Evolutionary conservation across 2,888 invertebrate species (phyloP).

Genomic region (Acronicta alni): DNA sequence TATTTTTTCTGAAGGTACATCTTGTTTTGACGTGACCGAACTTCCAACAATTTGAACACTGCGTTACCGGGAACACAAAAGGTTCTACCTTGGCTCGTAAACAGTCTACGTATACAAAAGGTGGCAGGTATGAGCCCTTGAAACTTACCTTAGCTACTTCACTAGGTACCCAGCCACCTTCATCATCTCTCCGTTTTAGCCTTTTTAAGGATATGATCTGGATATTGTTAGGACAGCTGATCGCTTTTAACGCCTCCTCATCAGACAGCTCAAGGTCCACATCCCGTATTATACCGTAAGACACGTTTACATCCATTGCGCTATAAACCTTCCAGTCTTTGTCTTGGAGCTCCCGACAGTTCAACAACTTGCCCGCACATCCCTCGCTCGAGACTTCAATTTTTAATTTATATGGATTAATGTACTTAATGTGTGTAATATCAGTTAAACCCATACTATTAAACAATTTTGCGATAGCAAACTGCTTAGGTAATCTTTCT

Average conservation of each 20-base stretch:
- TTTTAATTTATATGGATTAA: too few species aligned
- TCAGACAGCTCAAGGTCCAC: slow-evolving; percentile 21
- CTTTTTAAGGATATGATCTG: slow-evolving; percentile 18
- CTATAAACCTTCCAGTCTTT: not conserved
- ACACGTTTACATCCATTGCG: slow-evolving; percentile 12
- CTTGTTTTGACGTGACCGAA: not conserved
- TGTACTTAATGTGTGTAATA: too few species aligned
- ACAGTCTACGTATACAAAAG: too few species aligned
- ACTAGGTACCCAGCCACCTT: too few species aligned
- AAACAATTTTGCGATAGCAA: slow-evolving; percentile 5
- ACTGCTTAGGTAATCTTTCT: slow-evolving; percentile 21
- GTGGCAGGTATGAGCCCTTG: too few species aligned
- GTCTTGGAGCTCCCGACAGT: too few species aligned
- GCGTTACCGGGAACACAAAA: too few species aligned
- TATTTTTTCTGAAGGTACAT: not conserved
- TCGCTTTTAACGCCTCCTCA: slow-evolving; percentile 10
- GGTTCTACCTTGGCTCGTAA: too few species aligned
- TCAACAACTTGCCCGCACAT: too few species aligned
- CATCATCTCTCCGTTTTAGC: not conserved
- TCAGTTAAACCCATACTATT: too few species aligned
- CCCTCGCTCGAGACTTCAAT: too few species aligned
- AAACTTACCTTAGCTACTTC: too few species aligned
- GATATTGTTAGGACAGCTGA: not conserved
- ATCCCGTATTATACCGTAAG: slow-evolving; percentile 20
- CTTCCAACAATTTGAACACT: not conserved